These are phyloP conservation scores for Linnaemya vulpina DNA, from an alignment of 2,888 invertebrate species.

Conservation along the genomic window DNA sequence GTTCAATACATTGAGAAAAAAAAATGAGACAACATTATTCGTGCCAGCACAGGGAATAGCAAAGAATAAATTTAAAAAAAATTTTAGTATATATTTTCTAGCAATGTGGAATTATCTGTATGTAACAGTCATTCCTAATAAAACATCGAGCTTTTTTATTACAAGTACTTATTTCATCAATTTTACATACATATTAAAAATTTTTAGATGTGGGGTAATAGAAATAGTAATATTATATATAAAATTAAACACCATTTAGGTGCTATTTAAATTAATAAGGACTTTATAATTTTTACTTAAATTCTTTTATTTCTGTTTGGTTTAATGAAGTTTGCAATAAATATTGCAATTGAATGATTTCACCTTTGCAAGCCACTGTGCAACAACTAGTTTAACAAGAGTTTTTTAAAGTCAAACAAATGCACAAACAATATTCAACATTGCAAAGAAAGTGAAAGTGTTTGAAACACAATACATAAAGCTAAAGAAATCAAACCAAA, in stretches of 20 bases:
- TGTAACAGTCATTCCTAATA: too few relatives aligned
- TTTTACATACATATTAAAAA: too few relatives aligned
- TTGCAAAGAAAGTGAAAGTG: slow-evolving; percentile 62
- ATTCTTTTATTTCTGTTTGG: not conserved
- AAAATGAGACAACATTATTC: slow-evolving; percentile 8
- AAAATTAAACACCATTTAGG: too few relatives aligned
- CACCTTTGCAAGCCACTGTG: slow-evolving; percentile 42
- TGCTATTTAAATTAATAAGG: too few relatives aligned
- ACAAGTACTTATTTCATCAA: too few relatives aligned
- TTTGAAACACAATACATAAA: slow-evolving; percentile 39
- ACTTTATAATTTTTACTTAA: not conserved
- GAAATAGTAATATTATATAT: too few relatives aligned
- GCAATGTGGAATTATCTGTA: too few relatives aligned
- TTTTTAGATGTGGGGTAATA: too few relatives aligned
- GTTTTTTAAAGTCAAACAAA: slow-evolving; percentile 32
- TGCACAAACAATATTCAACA: slow-evolving; percentile 26
- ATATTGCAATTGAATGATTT: not conserved
- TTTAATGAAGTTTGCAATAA: not conserved
- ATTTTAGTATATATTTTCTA: not conserved
- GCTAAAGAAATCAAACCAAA: slow-evolving; percentile 27
- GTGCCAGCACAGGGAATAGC: slow-evolving; percentile 28
- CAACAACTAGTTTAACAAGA: slow-evolving; percentile 29
- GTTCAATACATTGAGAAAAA: slow-evolving; percentile 4
- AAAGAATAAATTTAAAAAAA: not conserved
- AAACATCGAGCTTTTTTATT: too few relatives aligned